Base-by-base conservation (phyloP, 2,888 invertebrate species). In the Chrysomela aeneicollis region DNA sequence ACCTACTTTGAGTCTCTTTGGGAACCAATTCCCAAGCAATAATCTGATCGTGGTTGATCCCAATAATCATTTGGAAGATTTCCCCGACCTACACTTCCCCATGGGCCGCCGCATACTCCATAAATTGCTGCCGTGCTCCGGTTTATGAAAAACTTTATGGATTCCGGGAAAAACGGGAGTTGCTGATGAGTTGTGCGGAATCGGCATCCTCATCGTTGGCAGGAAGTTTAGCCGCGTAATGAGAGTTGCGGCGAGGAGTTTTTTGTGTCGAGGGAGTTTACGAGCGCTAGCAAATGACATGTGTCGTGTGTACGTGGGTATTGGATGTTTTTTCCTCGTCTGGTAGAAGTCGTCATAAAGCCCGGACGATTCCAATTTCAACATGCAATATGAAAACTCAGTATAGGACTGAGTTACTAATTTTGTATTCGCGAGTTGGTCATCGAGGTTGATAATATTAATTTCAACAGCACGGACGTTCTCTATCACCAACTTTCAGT, bases 71-170 rank as follows among this genome's bases (percentile, higher is more conserved):
- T 26, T 26, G 26, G 26, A 26, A 26, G 6, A 26, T 26, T 6
- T 26, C 6, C 4, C 26, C 3, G 26, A 26, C n/a, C n/a, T n/a
- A n/a, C n/a, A 26, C 26, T 26, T 26, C 26, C 26, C 26, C 4
- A 26, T 5, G 26, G 26, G 6, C 26, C 26, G 26, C 6, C 26
- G 4, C 3, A 26, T 26, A 26, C 15, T 42, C 12, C 42, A 42
- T 42, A 42, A 15, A 15, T 12, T 12, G 15, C 42, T 15, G 6
- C 42, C 42, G 42, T 15, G 42, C 15, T 42, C n/a, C 42, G 42
- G 42, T 42, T 42, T 42, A 42, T 42, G 42, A 42, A 42, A 42
- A 42, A 42, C 42, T 42, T 42, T 42, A 42, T 42, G 42, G 42
- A 42, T 42, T 42, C 42, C 15, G 42, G 42, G n/a, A 42, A 42